Base-by-base conservation (phyloP, 2,888 invertebrate species). In the Cremastobaeus sp. region DNA sequence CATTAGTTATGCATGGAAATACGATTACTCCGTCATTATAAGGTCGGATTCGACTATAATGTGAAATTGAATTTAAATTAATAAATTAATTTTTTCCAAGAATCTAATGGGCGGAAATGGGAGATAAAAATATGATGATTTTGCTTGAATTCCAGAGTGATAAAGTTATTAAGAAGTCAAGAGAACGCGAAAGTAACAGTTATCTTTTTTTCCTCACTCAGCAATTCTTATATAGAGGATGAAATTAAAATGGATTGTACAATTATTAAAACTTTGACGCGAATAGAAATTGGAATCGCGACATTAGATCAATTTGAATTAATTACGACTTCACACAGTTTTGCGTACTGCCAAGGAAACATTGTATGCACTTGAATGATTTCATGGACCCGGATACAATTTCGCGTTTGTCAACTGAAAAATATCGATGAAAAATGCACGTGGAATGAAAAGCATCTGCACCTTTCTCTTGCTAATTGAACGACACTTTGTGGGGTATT, bases 401-500 rank as follows among this genome's bases (percentile, higher is more conserved):
- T 25, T 25, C 25, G n/a, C n/a, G n/a, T n/a, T n/a, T n/a, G n/a
- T n/a, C n/a, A n/a, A 25, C 25, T 25, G 25, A 6, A 25, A 25
- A 25, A 25, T 6, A 25, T 25, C 34, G 34, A 32, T 32, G 34
- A 3, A 32, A 32, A 41, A 59, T n/a, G n/a, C n/a, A n/a, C n/a
- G n/a, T n/a, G n/a, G n/a, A n/a, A n/a, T n/a, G n/a, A 59, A 60
- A 41, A 41, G 15, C 64, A 64, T 12, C 64, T 64, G 64, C 55
- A 20, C 65, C 65, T 65, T 65, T 65, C 65, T 65, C 65, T 8
- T 3, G 9, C 14, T 54, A 43, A 64, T 64, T 34, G 28, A 32
- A 17, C 5, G 28, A 39, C 47, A 43, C 17, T 43, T 47, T 47
- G 37, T 30, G 11, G 18, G 37, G 5, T 47, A 60, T 47, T 47